Base-by-base conservation (phyloP, 2,888 invertebrate species). In the Eurytoma adleriae region DNA sequence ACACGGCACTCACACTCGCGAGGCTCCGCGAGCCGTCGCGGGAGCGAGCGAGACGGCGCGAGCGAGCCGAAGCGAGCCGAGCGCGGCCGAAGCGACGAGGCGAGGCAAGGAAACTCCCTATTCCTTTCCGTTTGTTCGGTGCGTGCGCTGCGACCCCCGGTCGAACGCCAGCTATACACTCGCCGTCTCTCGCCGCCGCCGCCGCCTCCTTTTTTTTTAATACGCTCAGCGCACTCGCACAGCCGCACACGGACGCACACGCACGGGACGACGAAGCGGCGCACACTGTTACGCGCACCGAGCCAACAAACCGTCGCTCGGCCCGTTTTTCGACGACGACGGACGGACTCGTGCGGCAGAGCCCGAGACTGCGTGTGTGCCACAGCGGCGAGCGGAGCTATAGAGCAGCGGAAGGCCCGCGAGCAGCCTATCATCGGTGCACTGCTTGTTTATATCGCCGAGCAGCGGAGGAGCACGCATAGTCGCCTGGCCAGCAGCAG, bases 81-180 rank as follows among this genome's bases (percentile, higher is more conserved):
- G 66, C 77, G 70, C 78, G 81, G 77, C 73, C 69, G 68, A 79
- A 57, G 64, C 54, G 52, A 77, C 79, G 81, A 73, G 76, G 48
- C 71, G 74, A 75, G 79, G 79, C 83, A 88, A 88, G 89, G 88
- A 90, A 87, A 88, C 90, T 89, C 90, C 89, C 89, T 78, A 64
- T 80, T 67, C 68, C 75, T 89, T 89, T 88, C 87, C 89, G 88
- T 89, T 68, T 85, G 86, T 86, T 87, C 84, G 80, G 59, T 72
- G 86, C 86, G 84, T 86, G 86, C 85, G 71, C 40, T 40, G 85
- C 88, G 89, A 88, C 87, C 87, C 87, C 87, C 87, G 86, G 89
- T 88, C 86, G 87, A 87, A 89, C 87, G 80, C 84, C 85, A 84
- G 30, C 54, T 69, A 24, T 24, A 24, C 24, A n/a, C 54, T 54